Conservation (phyloP, 2,797 vertebrate species). For the Liparis tanakae region DNA sequence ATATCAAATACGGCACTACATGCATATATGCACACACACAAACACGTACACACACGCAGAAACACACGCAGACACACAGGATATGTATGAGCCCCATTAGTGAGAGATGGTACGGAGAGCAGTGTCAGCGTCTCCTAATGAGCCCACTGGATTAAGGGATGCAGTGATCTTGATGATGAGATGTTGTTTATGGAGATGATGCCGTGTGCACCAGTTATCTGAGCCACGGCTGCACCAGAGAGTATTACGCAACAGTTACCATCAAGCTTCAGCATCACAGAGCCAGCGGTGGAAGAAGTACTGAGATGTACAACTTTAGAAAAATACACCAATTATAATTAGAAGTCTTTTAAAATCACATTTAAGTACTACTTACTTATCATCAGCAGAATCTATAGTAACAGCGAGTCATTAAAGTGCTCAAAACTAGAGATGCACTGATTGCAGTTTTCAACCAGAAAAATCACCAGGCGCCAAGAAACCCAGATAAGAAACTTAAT, state of each 20-base stretch:
- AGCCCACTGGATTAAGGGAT: slow-evolving; percentile 38
- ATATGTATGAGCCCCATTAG: slow-evolving; percentile 62
- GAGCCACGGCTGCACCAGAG: background rate
- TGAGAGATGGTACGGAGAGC: slow-evolving; percentile 23
- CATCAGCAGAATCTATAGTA: background rate
- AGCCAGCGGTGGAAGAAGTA: background rate
- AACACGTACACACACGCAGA: slow-evolving; percentile 8
- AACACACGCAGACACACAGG: slow-evolving; percentile 5
- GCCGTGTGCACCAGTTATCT: slow-evolving; percentile 9
- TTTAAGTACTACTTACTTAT: background rate
- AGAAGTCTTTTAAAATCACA: background rate
- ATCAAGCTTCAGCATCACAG: background rate
- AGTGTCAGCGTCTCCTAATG: slow-evolving; percentile 26
- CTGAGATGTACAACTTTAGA: background rate
- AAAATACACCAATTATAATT: background rate
- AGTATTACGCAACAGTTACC: slow-evolving; percentile 11
- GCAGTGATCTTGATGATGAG: slow-evolving; percentile 43
- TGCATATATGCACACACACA: slow-evolving; percentile 31
- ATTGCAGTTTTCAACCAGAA: background rate
- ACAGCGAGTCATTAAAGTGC: background rate
- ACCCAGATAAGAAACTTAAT: background rate
- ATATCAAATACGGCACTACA: slow-evolving; percentile 52
- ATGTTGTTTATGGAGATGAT: slow-evolving; percentile 37
- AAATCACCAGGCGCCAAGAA: too few species aligned
- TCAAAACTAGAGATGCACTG: background rate